Evolutionary conservation across 2,113 vertebrate genomes (phyloP), one percentile per base, ranked within the genome.

Genomic region (Channa argus): DNA sequence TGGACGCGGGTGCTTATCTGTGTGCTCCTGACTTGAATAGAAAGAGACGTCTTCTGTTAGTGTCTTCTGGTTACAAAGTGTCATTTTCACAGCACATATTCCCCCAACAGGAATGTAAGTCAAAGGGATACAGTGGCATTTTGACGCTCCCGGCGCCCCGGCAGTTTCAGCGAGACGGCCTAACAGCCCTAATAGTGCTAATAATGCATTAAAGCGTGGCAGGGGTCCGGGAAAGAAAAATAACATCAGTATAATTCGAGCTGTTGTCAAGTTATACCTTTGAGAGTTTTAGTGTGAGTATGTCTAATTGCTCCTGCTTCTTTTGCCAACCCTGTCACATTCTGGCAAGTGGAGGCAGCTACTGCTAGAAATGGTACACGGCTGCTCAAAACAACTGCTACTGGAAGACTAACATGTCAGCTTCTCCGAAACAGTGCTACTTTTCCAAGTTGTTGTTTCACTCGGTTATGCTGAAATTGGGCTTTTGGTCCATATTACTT

Each of bases 231-330:
- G 77, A 33, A 53, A 36, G 15, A 69, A 71, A 75, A 50, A 49
- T 67, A 68, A 44, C 63, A 64, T 63, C 59, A 7, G 46, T 74
- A 59, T 74, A 61, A 72, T 76, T 79, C 62, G 60, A 71, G 59
- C 73, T 66, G 67, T 69, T 85, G 74, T 86, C 77, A 84, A 73
- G 14, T 64, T 63, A 50, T 64, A 65, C 77, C 68, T 70, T 9
- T 64, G 77, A 78, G 81, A 55, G 24, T 84, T 56, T 68, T 24
- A 43, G 36, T 34, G 63, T 37, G 62, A 75, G 24, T 52, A 10
- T 13, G 8, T 74, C 56, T 86, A 85, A 89, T 84, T 85, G 82
- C 66, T 74, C 47, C 50, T 46, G 47, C 75, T 59, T 69, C 49
- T 74, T 77, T 73, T 46, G 74, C 62, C 56, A 45, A 61, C 11